Evolutionary conservation across 2,113 vertebrate genomes (phyloP).

Genomic region (Pao palembangensis): DNA sequence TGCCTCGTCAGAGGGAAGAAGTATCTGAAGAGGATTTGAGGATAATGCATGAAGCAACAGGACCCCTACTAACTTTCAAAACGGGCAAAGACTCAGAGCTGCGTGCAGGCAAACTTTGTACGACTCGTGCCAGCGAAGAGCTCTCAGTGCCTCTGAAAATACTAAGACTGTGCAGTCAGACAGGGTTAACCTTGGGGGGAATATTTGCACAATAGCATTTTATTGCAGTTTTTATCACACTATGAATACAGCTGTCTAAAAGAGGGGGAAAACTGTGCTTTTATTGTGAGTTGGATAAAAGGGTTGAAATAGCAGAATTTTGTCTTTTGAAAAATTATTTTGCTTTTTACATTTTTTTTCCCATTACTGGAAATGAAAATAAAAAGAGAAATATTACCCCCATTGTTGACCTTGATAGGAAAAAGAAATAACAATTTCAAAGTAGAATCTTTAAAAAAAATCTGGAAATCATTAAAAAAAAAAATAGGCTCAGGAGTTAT

Average conservation of each 20-base stretch:
- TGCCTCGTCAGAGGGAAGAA: conserved; percentile 52
- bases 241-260: conserved; percentile 34
- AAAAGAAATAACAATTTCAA: conserved; percentile 16
- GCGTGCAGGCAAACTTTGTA: conserved; percentile 42
- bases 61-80: conserved; percentile 43
- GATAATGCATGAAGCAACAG: conserved; percentile 13
- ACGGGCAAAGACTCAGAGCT: conserved; percentile 32
- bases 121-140: conserved; percentile 55
- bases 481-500: conserved; percentile 6
- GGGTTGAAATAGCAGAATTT: conserved; percentile 13
- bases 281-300: background rate
- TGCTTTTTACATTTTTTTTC: conserved; percentile 3
- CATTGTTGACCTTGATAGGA: conserved; percentile 27
- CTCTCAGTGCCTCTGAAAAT: conserved; percentile 47
- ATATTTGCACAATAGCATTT: conserved; percentile 57
- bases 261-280: conserved; percentile 12
- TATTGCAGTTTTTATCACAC: conserved; percentile 34
- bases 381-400: conserved; percentile 20
- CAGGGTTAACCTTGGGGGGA: conserved; percentile 37
- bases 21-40: conserved; percentile 61
- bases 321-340: conserved; percentile 28
- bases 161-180: conserved; percentile 41
- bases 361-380: conserved; percentile 9
- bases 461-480: conserved; percentile 16
- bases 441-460: conserved; percentile 19